phyloP scores from a whole-genome alignment of 2,888 invertebrate species.

The Selenia dentaria region DNA sequence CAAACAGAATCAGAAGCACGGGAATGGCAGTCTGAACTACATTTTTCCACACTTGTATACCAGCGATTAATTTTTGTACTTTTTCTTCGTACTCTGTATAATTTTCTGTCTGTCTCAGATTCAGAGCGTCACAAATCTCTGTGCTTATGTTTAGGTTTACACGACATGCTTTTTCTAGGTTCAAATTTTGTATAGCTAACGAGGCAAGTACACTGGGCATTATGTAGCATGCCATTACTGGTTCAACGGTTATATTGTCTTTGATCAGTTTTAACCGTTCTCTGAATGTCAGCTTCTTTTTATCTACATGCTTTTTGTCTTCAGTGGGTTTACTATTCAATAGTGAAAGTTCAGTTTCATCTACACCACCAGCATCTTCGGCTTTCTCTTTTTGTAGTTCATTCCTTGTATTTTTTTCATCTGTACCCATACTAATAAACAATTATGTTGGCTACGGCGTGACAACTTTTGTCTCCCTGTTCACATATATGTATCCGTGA shows the following conservation, averaged over 20 bases:
- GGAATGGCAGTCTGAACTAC: constrained; percentile 92
- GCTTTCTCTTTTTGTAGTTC: constrained; percentile 15
- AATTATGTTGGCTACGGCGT: too few species aligned
- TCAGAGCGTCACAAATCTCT: constrained; percentile 90
- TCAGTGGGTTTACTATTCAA: constrained; percentile 46
- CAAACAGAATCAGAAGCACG: constrained; percentile 91
- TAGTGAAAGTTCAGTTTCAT: constrained; percentile 49
- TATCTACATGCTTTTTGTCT: constrained; percentile 35
- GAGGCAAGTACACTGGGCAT: constrained; percentile 87
- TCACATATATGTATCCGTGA: constrained; percentile 4
- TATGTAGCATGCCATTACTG: constrained; percentile 89
- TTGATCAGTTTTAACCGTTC: constrained; percentile 67
- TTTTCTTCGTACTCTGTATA: constrained; percentile 82
- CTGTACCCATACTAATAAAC: constrained; percentile 15
- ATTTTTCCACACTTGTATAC: constrained; percentile 93
- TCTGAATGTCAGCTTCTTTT: constrained; percentile 50
- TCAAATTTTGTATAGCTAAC: constrained; percentile 90
- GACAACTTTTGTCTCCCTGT: background rate
- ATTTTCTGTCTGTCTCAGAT: constrained; percentile 87
- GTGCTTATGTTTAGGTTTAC: constrained; percentile 90
- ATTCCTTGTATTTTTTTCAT: constrained; percentile 24
- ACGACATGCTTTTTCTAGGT: constrained; percentile 91
- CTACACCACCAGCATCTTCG: constrained; percentile 34
- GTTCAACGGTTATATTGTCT: constrained; percentile 88
- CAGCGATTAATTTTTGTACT: constrained; percentile 89